Evolutionary conservation across 1,140 invertebrate genomes (phyloP).

Genomic region (Dinothrombium tinctorium): DNA sequence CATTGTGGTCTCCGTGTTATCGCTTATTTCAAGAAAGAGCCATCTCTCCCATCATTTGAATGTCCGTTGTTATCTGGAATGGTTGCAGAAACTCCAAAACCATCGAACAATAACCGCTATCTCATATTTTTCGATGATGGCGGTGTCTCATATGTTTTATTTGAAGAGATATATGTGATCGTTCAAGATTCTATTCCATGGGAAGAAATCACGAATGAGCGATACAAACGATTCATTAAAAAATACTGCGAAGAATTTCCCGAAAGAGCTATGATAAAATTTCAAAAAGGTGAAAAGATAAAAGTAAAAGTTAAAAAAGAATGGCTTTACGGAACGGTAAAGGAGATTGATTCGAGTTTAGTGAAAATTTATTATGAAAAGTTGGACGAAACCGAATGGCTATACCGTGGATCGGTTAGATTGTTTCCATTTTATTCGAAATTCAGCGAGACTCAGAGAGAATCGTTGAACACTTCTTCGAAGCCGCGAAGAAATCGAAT

Average conservation of each 20-base stretch:
- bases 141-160: background rate
- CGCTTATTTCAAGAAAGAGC: background rate
- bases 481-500: background rate
- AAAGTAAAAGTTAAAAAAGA: background rate
- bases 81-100: background rate
- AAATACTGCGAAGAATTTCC: background rate
- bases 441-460: background rate
- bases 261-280: background rate
- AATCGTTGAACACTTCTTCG: background rate
- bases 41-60: background rate
- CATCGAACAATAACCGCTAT: background rate
- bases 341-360: background rate
- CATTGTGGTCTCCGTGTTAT: background rate
- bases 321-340: background rate
- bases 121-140: background rate
- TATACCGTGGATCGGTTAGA: background rate
- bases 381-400: background rate
- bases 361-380: background rate
- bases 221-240: background rate
- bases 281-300: background rate
- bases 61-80: background rate
- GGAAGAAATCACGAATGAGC: background rate
- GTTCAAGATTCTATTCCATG: background rate
- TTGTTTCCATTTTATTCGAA: no score
- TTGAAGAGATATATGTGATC: background rate